phyloP scores from a whole-genome alignment of 2,888 invertebrate genomes.

The Anthrax anthrax region DNA sequence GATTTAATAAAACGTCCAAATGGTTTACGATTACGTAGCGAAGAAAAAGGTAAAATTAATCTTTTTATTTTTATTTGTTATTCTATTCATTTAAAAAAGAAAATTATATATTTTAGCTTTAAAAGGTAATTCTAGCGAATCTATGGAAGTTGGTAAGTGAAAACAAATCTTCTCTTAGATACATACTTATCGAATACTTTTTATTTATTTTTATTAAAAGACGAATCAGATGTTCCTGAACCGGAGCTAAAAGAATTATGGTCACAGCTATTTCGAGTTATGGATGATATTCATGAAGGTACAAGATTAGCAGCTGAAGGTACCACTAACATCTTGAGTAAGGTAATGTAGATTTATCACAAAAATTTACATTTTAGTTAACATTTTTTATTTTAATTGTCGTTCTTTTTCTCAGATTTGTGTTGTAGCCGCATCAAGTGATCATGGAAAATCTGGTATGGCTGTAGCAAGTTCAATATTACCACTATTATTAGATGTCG shows the following conservation, averaged over 20 bases:
- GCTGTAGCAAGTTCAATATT: conserved; percentile 59
- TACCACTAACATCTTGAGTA: conserved; percentile 56
- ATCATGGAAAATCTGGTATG: conserved; percentile 57
- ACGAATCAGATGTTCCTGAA: conserved; percentile 27
- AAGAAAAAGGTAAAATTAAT: conserved; percentile 17
- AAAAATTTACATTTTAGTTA: background rate
- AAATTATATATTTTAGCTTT: conserved; percentile 29
- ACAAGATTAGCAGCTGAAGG: conserved; percentile 61
- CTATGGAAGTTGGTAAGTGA: conserved; percentile 21
- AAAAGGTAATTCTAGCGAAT: conserved; percentile 6
- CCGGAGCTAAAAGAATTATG: conserved; percentile 40
- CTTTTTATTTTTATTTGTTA: background rate
- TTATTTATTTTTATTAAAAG: conserved; percentile 2
- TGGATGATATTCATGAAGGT: conserved; percentile 90
- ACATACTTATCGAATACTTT: too few relatives aligned
- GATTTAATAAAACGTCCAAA: conserved; percentile 59
- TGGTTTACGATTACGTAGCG: conserved; percentile 27
- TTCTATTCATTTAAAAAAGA: conserved; percentile 20
- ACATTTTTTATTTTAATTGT: background rate
- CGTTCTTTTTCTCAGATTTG: conserved; percentile 42
- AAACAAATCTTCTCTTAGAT: too few relatives aligned
- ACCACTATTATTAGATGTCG: conserved; percentile 65
- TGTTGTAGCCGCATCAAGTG: conserved; percentile 50
- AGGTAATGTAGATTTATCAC: conserved; percentile 38
- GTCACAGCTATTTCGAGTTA: conserved; percentile 72